Base-by-base conservation (phyloP, 2,113 vertebrate genomes). In the Bagarius yarrelli region DNA sequence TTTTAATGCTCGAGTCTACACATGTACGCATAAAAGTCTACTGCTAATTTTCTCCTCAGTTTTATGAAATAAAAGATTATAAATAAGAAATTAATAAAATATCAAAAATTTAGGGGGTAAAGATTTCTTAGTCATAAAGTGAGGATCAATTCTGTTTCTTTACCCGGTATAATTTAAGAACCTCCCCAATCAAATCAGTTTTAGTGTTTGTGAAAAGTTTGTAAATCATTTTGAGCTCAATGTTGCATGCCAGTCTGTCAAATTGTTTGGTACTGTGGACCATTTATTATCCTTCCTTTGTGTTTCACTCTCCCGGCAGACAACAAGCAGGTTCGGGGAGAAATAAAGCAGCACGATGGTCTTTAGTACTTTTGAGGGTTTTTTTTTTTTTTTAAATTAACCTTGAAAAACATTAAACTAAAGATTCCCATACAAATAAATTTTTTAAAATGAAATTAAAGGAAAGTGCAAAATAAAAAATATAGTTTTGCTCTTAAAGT, bases 1-100 rank as follows among this genome's bases (percentile, higher is more conserved):
- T 70, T 71, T 87, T 88, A 89, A 90, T 85, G 87, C 86, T 91
- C 80, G 53, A 76, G 44, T 23, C 23, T 61, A 47, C 23, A 27
- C n/a, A 30, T 44, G 5, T 36, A 15, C 12, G 32, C 3, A 75
- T 27, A 77, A 75, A 86, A 55, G 18, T 52, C 5, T 11, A 53
- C 53, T 34, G 12, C 18, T 13, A 63, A 12, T 67, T 40, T 67
- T 67, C 2, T 66, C 13, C 13, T 66, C 61, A 11, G 19, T 67
- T 40, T 11, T 40, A 1, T 14, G 27, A 44, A 50, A 52, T 52
- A 19, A 0, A 27, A 71, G n/a, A n/a, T 47, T 44, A 2, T 15
- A 47, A 47, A 47, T 47, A 47, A 47, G 4, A 11, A 47, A 47
- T 47, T n/a, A n/a, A 36, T 2, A 4, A 19, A 27, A 50, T 27